Evolutionary conservation across 2,797 vertebrate species (phyloP).

Genomic region (Macrochelys suwanniensis): DNA sequence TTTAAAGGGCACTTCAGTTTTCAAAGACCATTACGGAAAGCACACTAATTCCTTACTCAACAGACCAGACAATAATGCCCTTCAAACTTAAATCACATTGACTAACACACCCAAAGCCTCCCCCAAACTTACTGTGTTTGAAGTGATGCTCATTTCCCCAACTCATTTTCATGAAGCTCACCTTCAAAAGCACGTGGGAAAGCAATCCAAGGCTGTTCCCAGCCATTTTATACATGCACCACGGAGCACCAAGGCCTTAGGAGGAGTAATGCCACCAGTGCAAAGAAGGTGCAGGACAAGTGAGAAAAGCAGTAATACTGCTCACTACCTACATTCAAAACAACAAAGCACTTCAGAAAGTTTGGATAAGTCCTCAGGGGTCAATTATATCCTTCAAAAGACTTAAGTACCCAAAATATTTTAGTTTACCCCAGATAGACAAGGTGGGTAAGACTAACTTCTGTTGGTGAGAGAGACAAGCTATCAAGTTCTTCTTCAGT

Average conservation of each 20-base stretch:
- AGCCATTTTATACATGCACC: conserved; percentile 41
- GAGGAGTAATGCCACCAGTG: not conserved
- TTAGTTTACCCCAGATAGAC: not conserved
- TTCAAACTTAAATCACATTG: conserved; percentile 62
- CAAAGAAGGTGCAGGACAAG: not conserved
- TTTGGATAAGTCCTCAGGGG: not conserved
- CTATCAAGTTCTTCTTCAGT: not conserved
- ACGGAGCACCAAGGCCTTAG: conserved; percentile 34
- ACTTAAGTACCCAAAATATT: not conserved
- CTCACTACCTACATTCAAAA: not conserved
- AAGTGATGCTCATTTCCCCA: conserved; percentile 44
- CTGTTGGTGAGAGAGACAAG: not conserved
- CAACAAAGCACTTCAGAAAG: not conserved
- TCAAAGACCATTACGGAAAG: conserved; percentile 15
- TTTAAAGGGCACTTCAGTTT: conserved; percentile 31
- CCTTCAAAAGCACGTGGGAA: conserved; percentile 48
- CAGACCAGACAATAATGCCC: conserved; percentile 54
- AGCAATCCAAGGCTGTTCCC: conserved; percentile 64
- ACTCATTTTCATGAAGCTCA: conserved; percentile 31
- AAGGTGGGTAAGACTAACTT: not conserved
- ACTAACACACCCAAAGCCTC: conserved; percentile 21
- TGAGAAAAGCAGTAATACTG: not conserved
- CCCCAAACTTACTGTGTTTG: conserved; percentile 29
- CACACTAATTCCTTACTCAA: conserved; percentile 54
- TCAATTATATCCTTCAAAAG: not conserved